These are phyloP conservation scores for Epizoanthus stellaris DNA, from an alignment of 92 coral and sea anemone genomes.

Conservation along the genomic window DNA sequence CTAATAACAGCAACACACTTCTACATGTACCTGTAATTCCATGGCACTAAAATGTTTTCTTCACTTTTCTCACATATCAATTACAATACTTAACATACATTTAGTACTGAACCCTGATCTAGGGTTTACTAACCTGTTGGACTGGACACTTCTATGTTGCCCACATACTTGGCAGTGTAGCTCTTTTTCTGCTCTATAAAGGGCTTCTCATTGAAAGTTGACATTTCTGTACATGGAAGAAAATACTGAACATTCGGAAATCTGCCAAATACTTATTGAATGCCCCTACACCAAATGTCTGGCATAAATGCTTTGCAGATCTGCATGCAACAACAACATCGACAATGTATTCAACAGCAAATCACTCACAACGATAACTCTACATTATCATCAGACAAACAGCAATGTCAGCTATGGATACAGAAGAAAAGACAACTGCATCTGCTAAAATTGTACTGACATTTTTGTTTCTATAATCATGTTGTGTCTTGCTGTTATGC, in stretches of 20 bases:
- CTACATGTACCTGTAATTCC: neutral
- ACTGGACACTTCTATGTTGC: constrained; percentile 81
- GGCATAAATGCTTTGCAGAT: too few relatives aligned
- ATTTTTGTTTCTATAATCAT: neutral
- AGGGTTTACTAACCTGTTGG: constrained; percentile 76
- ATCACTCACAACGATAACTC: too few relatives aligned
- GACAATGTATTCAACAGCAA: too few relatives aligned
- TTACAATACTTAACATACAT: too few relatives aligned
- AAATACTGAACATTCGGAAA: too few relatives aligned
- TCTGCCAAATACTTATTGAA: neutral
- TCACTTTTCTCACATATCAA: neutral
- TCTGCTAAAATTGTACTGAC: neutral
- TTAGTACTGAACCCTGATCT: too few relatives aligned
- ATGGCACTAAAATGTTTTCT: neutral
- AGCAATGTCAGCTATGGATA: neutral
- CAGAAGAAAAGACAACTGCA: neutral
- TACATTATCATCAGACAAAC: too few relatives aligned
- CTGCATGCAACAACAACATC: too few relatives aligned
- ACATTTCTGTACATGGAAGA: constrained; percentile 71
- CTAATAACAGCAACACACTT: too few relatives aligned
- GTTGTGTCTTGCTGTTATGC: constrained; percentile 38
- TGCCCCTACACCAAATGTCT: too few relatives aligned
- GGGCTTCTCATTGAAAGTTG: constrained; percentile 97
- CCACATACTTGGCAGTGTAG: constrained; percentile 92
- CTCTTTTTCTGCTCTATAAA: constrained; percentile 84